Evolutionary conservation across 2,888 invertebrate genomes (phyloP).

Genomic region (Spodoptera picta): DNA sequence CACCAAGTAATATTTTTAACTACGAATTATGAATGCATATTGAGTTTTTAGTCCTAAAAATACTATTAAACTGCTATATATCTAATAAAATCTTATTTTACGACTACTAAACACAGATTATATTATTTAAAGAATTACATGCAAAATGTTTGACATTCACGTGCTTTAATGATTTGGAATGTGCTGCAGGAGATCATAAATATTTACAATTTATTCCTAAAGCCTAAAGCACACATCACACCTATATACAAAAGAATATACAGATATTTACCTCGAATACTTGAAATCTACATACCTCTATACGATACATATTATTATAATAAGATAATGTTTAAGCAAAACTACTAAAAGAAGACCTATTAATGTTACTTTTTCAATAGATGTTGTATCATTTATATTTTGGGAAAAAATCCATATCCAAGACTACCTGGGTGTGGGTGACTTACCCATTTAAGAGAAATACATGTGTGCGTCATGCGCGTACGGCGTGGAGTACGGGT

Average conservation of each 20-base stretch:
- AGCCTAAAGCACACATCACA: constrained; percentile 32
- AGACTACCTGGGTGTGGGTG: no score
- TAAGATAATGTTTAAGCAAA: constrained; percentile 15
- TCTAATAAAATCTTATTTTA: no score
- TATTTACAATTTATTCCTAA: constrained; percentile 63
- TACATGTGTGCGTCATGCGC: constrained; percentile 76
- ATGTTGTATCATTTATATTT: no score
- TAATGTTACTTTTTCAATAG: no score
- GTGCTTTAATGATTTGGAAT: constrained; percentile 77
- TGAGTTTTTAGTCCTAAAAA: no score
- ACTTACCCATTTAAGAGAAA: constrained; percentile 70
- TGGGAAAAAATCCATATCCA: no score
- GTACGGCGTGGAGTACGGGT: constrained; percentile 73
- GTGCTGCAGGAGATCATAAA: constrained; percentile 79
- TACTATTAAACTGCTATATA: no score
- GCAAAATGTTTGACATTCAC: constrained; percentile 74
- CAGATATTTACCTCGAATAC: constrained; percentile 9
- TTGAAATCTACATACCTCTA: constrained; percentile 3
- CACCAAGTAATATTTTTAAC: no score
- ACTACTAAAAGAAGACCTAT: no score
- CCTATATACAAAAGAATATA: constrained; percentile 40
- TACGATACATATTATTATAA: constrained; percentile 36
- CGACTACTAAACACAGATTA: constrained; percentile 8
- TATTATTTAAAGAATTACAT: constrained; percentile 39
- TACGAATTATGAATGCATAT: no score